Evolutionary conservation across 2,888 invertebrate genomes (phyloP).

Genomic region (Augiades crinisus): DNA sequence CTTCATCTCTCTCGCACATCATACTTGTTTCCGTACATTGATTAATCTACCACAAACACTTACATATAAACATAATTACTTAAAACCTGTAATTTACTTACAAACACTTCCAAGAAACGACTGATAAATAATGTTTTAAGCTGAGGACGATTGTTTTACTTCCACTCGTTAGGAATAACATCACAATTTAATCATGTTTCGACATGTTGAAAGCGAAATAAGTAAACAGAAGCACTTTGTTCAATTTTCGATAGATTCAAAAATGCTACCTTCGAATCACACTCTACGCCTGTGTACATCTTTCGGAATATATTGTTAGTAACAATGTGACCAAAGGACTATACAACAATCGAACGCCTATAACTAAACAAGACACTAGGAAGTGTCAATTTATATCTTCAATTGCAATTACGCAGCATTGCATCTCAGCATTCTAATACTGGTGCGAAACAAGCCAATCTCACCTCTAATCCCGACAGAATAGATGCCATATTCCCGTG

Average conservation of each 20-base stretch:
- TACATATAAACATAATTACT: too few species aligned
- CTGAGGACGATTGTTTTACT: too few species aligned
- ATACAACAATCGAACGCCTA: background rate
- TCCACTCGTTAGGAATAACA: too few species aligned
- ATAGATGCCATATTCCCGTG: slow-evolving; percentile 52
- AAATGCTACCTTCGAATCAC: background rate
- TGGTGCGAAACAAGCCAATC: slow-evolving; percentile 13
- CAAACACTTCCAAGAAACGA: too few species aligned
- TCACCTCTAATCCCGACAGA: slow-evolving; percentile 37
- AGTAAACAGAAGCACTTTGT: background rate
- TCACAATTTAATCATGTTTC: too few species aligned
- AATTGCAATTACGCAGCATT: slow-evolving; percentile 9
- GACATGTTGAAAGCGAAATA: too few species aligned
- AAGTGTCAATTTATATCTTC: slow-evolving; percentile 11
- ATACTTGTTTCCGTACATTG: too few species aligned
- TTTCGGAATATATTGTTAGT: background rate
- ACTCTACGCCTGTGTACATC: background rate
- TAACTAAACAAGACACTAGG: slow-evolving; percentile 3
- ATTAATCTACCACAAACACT: too few species aligned
- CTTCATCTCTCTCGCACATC: too few species aligned
- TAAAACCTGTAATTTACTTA: too few species aligned
- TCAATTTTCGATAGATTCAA: background rate
- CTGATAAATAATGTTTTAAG: too few species aligned
- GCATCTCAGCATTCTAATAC: background rate
- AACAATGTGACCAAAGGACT: background rate